Evolutionary conservation across 1,140 invertebrate genomes (phyloP).

Genomic region (Drosophila ironensis): DNA sequence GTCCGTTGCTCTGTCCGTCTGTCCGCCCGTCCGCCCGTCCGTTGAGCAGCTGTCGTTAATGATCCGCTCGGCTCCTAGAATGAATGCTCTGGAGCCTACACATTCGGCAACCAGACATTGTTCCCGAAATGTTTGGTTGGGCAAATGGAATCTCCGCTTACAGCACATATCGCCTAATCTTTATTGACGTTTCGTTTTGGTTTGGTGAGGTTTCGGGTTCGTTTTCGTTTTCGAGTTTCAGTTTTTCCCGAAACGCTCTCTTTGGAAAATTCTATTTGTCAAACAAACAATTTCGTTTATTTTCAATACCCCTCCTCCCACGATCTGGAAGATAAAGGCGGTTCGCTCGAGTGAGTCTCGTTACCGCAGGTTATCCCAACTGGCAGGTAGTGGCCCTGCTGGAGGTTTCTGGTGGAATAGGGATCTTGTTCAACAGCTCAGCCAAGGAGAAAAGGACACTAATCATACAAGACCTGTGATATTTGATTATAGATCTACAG

Average conservation of each 20-base stretch:
- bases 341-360: slow-evolving; percentile 8
- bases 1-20: slow-evolving; percentile 8
- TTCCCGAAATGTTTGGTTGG: slow-evolving; percentile 36
- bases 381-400: slow-evolving; percentile 27
- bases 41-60: slow-evolving; percentile 76
- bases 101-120: too few relatives aligned
- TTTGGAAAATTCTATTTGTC: slow-evolving; percentile 65
- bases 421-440: too few relatives aligned
- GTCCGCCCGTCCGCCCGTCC: slow-evolving; percentile 10
- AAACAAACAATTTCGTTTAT: slow-evolving; percentile 66
- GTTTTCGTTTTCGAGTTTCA: neutral
- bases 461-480: too few relatives aligned
- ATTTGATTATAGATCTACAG: too few relatives aligned
- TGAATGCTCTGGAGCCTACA: neutral
- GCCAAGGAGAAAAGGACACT: too few relatives aligned
- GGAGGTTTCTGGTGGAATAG: neutral
- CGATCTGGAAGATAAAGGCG: slow-evolving; percentile 37
- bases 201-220: neutral
- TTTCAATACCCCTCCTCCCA: slow-evolving; percentile 39
- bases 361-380: slow-evolving; percentile 23
- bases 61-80: slow-evolving; percentile 37
- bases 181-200: slow-evolving; percentile 51
- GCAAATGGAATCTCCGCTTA: slow-evolving; percentile 67
- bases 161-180: slow-evolving; percentile 68
- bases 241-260: slow-evolving; percentile 28